A percentile compares a stretch with the other conserved stretches of the same genome.
phyloP scores from a whole-genome alignment of 2,797 vertebrate species.

The Myiothlypis chrysogaster region DNA sequence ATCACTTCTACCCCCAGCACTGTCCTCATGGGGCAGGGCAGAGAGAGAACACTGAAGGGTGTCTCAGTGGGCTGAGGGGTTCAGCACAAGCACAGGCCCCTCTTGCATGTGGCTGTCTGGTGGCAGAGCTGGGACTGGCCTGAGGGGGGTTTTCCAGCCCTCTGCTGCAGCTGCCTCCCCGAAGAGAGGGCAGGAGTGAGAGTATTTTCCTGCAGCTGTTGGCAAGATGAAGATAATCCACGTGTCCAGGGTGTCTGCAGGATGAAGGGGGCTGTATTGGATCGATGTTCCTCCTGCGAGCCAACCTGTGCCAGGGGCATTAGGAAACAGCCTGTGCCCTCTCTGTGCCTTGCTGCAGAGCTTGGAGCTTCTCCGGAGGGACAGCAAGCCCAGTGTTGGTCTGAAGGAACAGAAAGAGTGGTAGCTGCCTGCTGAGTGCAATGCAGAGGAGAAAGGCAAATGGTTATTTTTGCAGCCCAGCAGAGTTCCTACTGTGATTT shows the following conservation, averaged over 20 bases:
- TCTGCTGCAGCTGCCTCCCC: not conserved
- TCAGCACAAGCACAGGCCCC: not conserved
- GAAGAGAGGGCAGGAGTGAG: not conserved
- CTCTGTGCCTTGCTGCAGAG: not conserved
- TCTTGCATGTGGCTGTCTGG: accelerated
- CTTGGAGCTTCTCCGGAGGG: accelerated
- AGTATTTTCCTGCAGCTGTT: not conserved
- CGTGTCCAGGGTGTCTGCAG: accelerated
- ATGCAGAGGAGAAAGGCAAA: not conserved
- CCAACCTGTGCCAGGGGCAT: not conserved
- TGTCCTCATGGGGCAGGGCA: accelerated
- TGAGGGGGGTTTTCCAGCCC: not conserved
- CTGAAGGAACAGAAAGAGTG: not conserved
- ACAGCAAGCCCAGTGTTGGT: accelerated
- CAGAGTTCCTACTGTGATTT: accelerated
- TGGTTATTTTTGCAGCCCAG: not conserved
- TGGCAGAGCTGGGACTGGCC: not conserved
- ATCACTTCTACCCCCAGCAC: not conserved
- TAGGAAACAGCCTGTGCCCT: not conserved
- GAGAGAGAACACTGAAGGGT: not conserved
- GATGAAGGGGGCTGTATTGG: not conserved
- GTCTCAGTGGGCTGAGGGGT: not conserved
- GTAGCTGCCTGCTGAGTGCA: not conserved
- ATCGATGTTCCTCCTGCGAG: accelerated
- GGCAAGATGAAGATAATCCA: not conserved